Base-by-base conservation (phyloP, 2,113 vertebrate genomes). In the Rousettus leschenaultii region DNA sequence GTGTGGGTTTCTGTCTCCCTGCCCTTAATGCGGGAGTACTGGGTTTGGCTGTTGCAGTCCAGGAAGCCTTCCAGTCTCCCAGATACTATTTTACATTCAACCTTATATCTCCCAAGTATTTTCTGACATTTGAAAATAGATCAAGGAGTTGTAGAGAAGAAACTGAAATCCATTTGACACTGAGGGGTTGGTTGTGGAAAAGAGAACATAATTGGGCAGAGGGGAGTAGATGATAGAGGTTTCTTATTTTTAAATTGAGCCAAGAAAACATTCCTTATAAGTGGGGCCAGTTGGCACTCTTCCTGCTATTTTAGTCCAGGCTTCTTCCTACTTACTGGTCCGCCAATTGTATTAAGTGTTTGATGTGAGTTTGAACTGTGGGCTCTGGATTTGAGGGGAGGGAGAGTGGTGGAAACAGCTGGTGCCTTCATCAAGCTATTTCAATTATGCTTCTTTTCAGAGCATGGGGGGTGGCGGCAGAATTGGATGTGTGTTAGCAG, bases 231-330 rank as follows among this genome's bases (percentile, higher is more conserved):
- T 95, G 73, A 93, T 94, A 94, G 80, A 96, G 85, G 53, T 65
- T 97, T 92, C 70, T 91, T 93, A 93, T 96, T 96, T 97, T 97
- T 96, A 94, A 90, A 89, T 61, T 83, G 88, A 96, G 95, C 91
- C 95, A 95, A 94, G 93, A 94, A 88, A 89, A 74, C 91, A 95
- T 96, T 96, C 97, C 82, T 96, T 91, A 82, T 86, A 45, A 89
- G 86, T 91, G 68, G 94, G 85, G 86, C 97, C 97, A 97, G 91
- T 96, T 97, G 97, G 97, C 93, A 59, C 28, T 93, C 88, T 97
- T 96, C 93, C 93, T 97, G 97, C 97, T 97, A 94, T 97, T 97
- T 96, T 93, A 95, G 96, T 96, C 33, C 91, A 57, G 68, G 95
- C 96, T 96, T 79, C 91, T 97, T 97, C 79, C 51, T 96, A 96